A percentile compares a stretch with the other conserved stretches of the same genome.
Conservation (phyloP, 2,888 invertebrate genomes). For the Limnephilus auricula region DNA sequence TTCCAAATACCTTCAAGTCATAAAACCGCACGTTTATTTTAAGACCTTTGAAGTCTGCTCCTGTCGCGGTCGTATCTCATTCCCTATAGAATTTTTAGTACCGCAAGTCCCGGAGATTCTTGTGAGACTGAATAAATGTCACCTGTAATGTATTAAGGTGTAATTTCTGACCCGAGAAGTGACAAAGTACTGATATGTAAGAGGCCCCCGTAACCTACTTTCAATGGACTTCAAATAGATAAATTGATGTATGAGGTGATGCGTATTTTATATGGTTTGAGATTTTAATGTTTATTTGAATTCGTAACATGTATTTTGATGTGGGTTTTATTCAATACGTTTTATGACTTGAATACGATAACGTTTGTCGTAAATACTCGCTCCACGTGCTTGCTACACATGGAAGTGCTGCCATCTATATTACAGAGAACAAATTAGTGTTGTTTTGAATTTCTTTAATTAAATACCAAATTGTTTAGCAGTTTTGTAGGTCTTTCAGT, state of each 20-base stretch:
- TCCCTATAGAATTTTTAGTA: constrained; percentile 16
- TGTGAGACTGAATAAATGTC: constrained; percentile 4
- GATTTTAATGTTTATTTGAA: neutral
- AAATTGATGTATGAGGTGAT: neutral
- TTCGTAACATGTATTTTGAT: neutral
- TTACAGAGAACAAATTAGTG: neutral
- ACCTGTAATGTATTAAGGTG: constrained; percentile 9
- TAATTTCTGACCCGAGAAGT: constrained; percentile 13
- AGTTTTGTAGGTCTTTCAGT: neutral
- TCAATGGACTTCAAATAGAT: neutral
- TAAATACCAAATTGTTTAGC: neutral
- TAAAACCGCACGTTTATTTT: constrained; percentile 38
- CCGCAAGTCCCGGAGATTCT: neutral
- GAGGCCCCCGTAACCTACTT: neutral
- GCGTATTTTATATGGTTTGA: neutral
- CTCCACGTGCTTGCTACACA: too few species aligned
- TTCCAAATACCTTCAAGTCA: constrained; percentile 34
- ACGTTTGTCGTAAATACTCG: too few species aligned
- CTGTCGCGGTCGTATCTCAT: constrained; percentile 7
- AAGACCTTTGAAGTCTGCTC: neutral
- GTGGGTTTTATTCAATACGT: neutral
- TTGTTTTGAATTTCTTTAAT: neutral
- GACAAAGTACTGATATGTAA: constrained; percentile 15
- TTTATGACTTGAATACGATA: neutral
- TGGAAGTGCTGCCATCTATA: too few species aligned